Conservation (phyloP, 2,113 vertebrate species). For the Neodon shergylaensis region DNA sequence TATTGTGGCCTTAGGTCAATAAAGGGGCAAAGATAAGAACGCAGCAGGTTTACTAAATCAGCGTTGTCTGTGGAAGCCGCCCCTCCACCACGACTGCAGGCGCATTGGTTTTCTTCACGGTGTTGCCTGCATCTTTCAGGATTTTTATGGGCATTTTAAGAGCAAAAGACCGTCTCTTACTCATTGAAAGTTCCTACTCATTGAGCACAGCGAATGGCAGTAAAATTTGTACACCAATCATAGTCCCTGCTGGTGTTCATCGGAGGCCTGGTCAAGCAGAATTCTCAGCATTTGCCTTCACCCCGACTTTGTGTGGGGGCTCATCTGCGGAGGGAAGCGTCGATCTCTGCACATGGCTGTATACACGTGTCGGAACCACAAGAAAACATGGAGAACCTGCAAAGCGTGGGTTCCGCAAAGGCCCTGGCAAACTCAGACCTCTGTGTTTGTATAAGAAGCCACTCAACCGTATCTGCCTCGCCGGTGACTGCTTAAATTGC, state of each 20-base stretch:
- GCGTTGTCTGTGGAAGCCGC: neutral
- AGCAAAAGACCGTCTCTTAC: neutral
- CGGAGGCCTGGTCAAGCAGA: neutral
- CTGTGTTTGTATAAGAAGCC: slow-evolving; percentile 45
- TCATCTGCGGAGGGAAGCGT: neutral
- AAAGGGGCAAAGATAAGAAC: neutral
- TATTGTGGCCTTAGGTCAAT: neutral
- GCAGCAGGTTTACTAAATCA: neutral
- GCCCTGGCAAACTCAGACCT: slow-evolving; percentile 17
- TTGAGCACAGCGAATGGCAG: neutral
- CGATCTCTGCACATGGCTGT: neutral
- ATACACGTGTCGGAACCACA: neutral
- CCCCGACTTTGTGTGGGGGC: neutral
- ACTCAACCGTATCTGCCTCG: slow-evolving; percentile 9
- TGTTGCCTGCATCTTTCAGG: neutral
- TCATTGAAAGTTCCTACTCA: neutral
- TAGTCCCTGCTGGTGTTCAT: neutral
- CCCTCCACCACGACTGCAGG: neutral
- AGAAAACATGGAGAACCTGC: slow-evolving; percentile 51
- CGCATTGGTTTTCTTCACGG: neutral
- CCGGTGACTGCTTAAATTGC: slow-evolving; percentile 17
- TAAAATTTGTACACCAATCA: neutral
- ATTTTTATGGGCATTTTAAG: neutral
- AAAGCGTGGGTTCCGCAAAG: neutral
- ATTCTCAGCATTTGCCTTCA: neutral